A percentile compares a stretch with the other conserved stretches of the same genome.
These are phyloP conservation scores for Felis chaus DNA, from an alignment of 2,113 vertebrate genomes.

Conservation along the genomic window DNA sequence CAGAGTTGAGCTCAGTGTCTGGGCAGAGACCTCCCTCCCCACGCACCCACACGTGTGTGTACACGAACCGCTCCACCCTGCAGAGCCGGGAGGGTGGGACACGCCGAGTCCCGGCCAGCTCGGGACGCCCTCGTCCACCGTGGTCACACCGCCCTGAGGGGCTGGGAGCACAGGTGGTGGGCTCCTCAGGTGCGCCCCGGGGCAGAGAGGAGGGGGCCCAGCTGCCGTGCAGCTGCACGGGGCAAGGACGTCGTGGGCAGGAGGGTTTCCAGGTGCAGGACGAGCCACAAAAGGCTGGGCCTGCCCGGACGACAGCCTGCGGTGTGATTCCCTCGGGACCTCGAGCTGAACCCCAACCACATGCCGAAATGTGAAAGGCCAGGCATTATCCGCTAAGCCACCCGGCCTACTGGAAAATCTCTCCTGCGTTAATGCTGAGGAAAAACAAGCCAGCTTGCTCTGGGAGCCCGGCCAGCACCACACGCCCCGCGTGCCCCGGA, in stretches of 20 bases:
- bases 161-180: accelerated
- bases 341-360: constrained; percentile 69
- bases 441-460: constrained; percentile 72
- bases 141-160: accelerated
- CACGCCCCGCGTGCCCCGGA: neutral
- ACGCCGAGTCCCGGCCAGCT: accelerated
- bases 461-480: constrained; percentile 71
- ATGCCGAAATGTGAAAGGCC: constrained; percentile 52
- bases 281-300: neutral
- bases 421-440: constrained; percentile 59
- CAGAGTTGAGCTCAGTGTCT: neutral
- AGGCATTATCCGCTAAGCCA: constrained; percentile 71
- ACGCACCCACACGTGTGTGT: neutral
- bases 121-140: neutral
- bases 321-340: constrained; percentile 51
- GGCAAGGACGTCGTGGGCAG: neutral
- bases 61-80: accelerated
- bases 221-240: accelerated
- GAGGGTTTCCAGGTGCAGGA: neutral
- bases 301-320: neutral
- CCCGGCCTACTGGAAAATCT: constrained; percentile 74
- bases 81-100: accelerated
- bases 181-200: neutral
- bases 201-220: neutral
- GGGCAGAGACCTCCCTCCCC: accelerated